A percentile compares a stretch with the other conserved stretches of the same genome.
These are phyloP conservation scores for Philonicus albiceps DNA, from an alignment of 2,888 invertebrate species.

Conservation along the genomic window DNA sequence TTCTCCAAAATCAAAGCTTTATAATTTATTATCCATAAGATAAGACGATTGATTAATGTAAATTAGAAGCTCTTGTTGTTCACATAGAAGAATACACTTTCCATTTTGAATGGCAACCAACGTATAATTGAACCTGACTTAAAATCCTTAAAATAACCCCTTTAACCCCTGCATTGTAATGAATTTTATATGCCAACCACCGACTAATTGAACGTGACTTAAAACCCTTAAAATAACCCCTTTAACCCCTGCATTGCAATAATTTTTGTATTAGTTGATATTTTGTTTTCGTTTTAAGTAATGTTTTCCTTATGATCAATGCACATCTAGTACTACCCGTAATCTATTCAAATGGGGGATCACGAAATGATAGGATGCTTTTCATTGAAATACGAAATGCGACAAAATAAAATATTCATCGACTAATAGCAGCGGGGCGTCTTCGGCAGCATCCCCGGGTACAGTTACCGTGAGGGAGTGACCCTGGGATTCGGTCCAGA, in stretches of 20 bases:
- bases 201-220: not conserved
- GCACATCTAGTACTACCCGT: too few relatives aligned
- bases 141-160: not conserved
- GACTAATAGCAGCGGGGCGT: not conserved
- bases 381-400: not conserved
- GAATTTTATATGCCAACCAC: not conserved
- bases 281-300: not conserved
- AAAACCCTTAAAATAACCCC: not conserved
- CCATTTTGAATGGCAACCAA: not conserved
- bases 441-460: not conserved
- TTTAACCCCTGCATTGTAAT: not conserved
- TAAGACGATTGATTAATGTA: not conserved
- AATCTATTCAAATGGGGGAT: not conserved
- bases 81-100: not conserved
- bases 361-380: not conserved
- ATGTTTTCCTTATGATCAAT: not conserved
- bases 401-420: not conserved
- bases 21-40: too few relatives aligned
- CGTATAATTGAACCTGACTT: not conserved
- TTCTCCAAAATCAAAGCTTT: too few relatives aligned
- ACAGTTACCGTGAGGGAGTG: not conserved
- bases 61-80: not conserved
- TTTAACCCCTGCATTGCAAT: not conserved
- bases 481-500: not conserved
- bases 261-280: not conserved